These are phyloP conservation scores for Platanista minor DNA, from an alignment of 2,113 vertebrate species.

Conservation along the genomic window DNA sequence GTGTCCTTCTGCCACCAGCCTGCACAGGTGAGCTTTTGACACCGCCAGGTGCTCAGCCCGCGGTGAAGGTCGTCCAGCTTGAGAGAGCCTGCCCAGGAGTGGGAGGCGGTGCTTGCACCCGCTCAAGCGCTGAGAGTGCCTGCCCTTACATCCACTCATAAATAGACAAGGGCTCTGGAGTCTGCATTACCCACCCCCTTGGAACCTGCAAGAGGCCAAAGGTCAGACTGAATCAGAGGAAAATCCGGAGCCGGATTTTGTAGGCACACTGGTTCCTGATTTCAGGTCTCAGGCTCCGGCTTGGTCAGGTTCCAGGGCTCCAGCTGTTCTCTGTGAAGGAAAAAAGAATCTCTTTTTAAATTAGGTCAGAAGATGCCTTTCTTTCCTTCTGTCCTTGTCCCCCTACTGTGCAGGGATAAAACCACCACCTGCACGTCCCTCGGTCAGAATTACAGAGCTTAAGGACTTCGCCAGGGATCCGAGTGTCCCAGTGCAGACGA, in stretches of 20 bases:
- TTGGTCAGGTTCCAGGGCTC: conserved; percentile 42
- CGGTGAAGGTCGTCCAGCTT: not conserved
- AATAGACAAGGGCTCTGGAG: conserved; percentile 68
- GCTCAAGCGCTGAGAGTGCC: not conserved
- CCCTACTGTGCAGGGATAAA: not conserved
- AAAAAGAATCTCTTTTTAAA: conserved; percentile 63
- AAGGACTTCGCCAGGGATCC: not conserved
- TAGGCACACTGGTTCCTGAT: conserved; percentile 52
- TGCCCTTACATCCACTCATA: conserved; percentile 55
- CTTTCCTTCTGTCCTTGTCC: not conserved
- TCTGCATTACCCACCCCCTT: conserved; percentile 14
- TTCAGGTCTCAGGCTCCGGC: conserved; percentile 65
- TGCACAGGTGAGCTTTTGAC: not conserved
- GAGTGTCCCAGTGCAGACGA: not conserved
- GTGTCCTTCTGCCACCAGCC: not conserved
- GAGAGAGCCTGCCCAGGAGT: not conserved
- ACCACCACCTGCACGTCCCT: conserved; percentile 31
- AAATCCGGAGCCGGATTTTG: conserved; percentile 51
- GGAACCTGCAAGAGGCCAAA: conserved; percentile 69
- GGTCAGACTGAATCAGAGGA: conserved; percentile 72
- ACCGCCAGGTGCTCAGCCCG: not conserved
- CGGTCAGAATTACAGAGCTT: not conserved
- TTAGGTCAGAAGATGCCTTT: conserved; percentile 53
- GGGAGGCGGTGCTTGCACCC: not conserved
- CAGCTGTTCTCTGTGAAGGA: conserved; percentile 59